These are phyloP conservation scores for Tachina grossa DNA, from an alignment of 2,888 invertebrate species.

Conservation along the genomic window DNA sequence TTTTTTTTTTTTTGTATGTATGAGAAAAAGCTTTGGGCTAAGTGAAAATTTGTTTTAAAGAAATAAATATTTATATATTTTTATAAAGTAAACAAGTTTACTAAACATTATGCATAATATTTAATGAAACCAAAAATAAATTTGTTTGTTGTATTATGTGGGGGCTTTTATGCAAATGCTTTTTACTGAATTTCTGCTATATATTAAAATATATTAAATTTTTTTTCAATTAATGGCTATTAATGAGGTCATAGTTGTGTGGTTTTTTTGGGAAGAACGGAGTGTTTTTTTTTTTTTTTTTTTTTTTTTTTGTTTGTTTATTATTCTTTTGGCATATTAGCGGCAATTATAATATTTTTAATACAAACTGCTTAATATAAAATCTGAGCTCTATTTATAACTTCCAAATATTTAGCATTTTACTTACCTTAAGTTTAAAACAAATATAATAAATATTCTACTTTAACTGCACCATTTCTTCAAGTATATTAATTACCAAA, in stretches of 20 bases:
- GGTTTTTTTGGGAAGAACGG: conserved; percentile 7
- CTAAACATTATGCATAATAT: conserved; percentile 7
- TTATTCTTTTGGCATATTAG: too few species aligned
- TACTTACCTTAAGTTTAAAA: neutral
- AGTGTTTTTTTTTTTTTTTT: too few species aligned
- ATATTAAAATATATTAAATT: conserved; percentile 3
- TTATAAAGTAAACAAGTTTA: conserved; percentile 11
- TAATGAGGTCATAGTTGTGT: conserved; percentile 26
- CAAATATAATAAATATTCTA: neutral
- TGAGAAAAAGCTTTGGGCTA: conserved; percentile 12
- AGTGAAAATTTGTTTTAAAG: neutral
- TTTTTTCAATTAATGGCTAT: conserved; percentile 44
- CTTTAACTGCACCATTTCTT: conserved; percentile 16
- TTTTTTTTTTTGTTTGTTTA: neutral
- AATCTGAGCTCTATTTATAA: too few species aligned
- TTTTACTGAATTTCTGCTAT: neutral
- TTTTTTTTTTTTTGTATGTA: neutral
- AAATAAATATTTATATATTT: neutral
- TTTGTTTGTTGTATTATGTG: neutral
- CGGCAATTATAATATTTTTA: too few species aligned
- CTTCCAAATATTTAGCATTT: too few species aligned
- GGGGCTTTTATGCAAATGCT: neutral
- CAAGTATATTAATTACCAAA: conserved; percentile 43
- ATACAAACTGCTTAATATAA: too few species aligned
- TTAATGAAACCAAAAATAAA: neutral